phyloP scores from a whole-genome alignment of 2,113 vertebrate genomes.

The Melozone crissalis region DNA sequence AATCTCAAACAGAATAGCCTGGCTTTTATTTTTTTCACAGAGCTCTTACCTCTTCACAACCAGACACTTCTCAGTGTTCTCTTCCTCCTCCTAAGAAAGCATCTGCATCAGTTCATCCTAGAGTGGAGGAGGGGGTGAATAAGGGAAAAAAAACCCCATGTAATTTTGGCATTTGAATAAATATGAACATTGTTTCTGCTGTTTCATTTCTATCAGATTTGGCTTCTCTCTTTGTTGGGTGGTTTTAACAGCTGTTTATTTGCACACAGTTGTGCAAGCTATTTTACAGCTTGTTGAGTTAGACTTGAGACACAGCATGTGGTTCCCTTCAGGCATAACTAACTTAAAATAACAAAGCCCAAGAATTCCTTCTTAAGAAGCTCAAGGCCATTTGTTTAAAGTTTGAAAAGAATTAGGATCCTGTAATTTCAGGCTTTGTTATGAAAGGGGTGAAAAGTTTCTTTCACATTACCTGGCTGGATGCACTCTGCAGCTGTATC shows the following conservation, averaged over 20 bases:
- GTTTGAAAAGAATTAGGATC: not conserved
- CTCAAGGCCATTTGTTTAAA: slow-evolving; percentile 27
- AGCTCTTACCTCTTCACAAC: not conserved
- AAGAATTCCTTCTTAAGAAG: slow-evolving; percentile 25
- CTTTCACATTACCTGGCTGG: not conserved
- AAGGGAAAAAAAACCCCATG: not conserved
- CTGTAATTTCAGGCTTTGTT: slow-evolving; percentile 24
- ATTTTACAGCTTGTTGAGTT: slow-evolving; percentile 22
- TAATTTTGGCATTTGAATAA: not conserved
- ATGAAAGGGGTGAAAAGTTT: not conserved
- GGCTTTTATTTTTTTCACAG: not conserved
- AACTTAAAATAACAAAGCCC: slow-evolving; percentile 3
- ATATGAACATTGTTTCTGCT: not conserved
- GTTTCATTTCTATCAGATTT: not conserved
- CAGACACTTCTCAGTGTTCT: not conserved
- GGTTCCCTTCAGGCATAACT: slow-evolving; percentile 43
- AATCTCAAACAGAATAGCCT: not conserved
- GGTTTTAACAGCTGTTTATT: slow-evolving; percentile 17
- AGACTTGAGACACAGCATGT: slow-evolving; percentile 21
- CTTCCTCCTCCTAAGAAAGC: not conserved
- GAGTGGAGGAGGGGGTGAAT: not conserved
- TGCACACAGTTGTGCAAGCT: not conserved
- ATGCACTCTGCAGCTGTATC: not conserved
- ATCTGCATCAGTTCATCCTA: not conserved
- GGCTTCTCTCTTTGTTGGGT: not conserved